These are phyloP conservation scores for Hippocampus guttulatus DNA, from an alignment of 2,113 vertebrate species.

Conservation along the genomic window DNA sequence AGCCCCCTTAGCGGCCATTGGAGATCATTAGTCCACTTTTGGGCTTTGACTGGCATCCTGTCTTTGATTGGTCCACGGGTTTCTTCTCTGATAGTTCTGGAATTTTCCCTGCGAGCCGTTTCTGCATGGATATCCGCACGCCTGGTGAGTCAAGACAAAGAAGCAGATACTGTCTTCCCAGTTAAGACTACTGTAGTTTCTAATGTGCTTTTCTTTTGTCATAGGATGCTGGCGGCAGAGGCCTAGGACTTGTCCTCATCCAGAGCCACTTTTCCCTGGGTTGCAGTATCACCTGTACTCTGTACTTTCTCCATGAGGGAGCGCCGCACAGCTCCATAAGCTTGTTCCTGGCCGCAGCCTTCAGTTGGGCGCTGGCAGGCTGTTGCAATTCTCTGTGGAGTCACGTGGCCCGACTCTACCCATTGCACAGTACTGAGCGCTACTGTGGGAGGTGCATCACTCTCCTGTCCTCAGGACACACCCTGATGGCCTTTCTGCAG, in stretches of 20 bases:
- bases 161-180: background rate
- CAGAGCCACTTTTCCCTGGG: conserved; percentile 83
- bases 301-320: conserved; percentile 83
- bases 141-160: conserved; percentile 65
- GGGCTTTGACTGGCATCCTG: conserved; percentile 66
- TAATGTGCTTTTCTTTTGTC: conserved; percentile 1
- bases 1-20: conserved; percentile 40
- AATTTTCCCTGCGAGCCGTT: conserved; percentile 81
- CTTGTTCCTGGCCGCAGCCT: conserved; percentile 74
- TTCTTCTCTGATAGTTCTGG: conserved; percentile 80
- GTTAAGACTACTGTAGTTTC: too few relatives aligned
- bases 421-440: conserved; percentile 72
- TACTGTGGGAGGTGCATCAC: conserved; percentile 82
- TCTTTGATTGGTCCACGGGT: conserved; percentile 74
- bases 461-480: conserved; percentile 68
- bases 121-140: conserved; percentile 64
- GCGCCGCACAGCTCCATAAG: conserved; percentile 74
- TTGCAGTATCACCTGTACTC: conserved; percentile 76
- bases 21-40: conserved; percentile 63
- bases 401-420: conserved; percentile 73
- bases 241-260: conserved; percentile 67
- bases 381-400: conserved; percentile 49
- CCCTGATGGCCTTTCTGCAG: conserved; percentile 70
- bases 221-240: conserved; percentile 45
- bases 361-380: conserved; percentile 68